A percentile compares a stretch with the other conserved stretches of the same genome.
Evolutionary conservation across 2,797 vertebrate species (phyloP).

Genomic region (Diceros bicornis): DNA sequence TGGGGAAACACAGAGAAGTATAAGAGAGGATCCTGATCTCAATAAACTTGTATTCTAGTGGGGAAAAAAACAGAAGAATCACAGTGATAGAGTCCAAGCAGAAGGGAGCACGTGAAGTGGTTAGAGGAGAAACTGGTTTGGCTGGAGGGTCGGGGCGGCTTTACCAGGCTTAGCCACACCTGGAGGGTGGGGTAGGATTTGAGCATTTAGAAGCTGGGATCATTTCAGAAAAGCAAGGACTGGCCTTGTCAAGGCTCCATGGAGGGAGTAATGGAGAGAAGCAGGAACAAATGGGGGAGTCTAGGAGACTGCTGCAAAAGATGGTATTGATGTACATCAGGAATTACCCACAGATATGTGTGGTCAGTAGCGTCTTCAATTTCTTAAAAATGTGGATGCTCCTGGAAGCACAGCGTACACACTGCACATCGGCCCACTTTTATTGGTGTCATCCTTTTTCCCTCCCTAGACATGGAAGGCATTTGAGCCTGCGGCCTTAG

Average conservation of each 20-base stretch:
- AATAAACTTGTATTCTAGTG: neutral
- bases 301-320: neutral
- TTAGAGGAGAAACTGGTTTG: neutral
- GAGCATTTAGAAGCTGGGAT: neutral
- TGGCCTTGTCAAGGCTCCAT: fast-evolving
- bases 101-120: fast-evolving
- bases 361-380: neutral
- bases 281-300: no score
- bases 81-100: fast-evolving
- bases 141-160: neutral
- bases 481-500: neutral
- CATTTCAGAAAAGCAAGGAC: neutral
- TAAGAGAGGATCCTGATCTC: neutral
- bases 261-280: neutral
- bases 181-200: fast-evolving
- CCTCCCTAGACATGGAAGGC: neutral
- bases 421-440: fast-evolving
- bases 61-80: neutral
- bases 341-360: neutral
- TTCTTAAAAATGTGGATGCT: fast-evolving
- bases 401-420: neutral
- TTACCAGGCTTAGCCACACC: neutral
- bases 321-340: fast-evolving
- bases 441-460: neutral
- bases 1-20: neutral